Conservation (phyloP, 2,888 invertebrate species). For the Dasysyrphus tricinctus region DNA sequence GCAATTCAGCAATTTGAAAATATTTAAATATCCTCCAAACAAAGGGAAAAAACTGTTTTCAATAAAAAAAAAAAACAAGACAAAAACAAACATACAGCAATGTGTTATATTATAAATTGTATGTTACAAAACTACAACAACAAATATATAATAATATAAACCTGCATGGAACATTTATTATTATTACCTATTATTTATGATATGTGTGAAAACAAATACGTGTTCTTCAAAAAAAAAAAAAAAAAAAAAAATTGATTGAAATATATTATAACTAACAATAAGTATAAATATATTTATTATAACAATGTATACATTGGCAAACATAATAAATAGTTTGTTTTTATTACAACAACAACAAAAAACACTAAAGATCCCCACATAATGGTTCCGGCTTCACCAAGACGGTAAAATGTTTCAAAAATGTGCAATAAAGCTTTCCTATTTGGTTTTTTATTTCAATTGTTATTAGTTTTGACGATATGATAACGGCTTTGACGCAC, state of each 20-base stretch:
- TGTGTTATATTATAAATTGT: slow-evolving; percentile 30
- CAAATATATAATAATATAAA: slow-evolving; percentile 19
- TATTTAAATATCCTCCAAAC: not conserved
- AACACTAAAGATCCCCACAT: not conserved
- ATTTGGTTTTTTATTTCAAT: not conserved
- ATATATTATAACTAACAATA: slow-evolving; percentile 47
- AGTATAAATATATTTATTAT: slow-evolving; percentile 74
- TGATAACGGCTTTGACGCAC: not conserved
- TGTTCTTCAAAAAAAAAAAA: slow-evolving; percentile 58
- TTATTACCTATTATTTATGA: slow-evolving; percentile 45
- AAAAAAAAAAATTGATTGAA: slow-evolving; percentile 39
- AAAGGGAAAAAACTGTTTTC: slow-evolving; percentile 31
- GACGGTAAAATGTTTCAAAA: not conserved
- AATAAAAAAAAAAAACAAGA: slow-evolving; percentile 24
- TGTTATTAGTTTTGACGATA: not conserved
- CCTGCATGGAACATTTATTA: slow-evolving; percentile 42
- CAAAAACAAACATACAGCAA: slow-evolving; percentile 3
- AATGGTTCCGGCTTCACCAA: not conserved
- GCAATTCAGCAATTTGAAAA: slow-evolving; percentile 10
- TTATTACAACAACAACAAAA: not conserved
- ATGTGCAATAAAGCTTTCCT: not conserved
- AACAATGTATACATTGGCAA: slow-evolving; percentile 70
- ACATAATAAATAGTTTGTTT: slow-evolving; percentile 27
- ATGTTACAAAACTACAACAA: slow-evolving; percentile 37
- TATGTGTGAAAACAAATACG: slow-evolving; percentile 52